Base-by-base conservation (phyloP, 2,797 vertebrate genomes). In the Paratrypauchen microcephalus region DNA sequence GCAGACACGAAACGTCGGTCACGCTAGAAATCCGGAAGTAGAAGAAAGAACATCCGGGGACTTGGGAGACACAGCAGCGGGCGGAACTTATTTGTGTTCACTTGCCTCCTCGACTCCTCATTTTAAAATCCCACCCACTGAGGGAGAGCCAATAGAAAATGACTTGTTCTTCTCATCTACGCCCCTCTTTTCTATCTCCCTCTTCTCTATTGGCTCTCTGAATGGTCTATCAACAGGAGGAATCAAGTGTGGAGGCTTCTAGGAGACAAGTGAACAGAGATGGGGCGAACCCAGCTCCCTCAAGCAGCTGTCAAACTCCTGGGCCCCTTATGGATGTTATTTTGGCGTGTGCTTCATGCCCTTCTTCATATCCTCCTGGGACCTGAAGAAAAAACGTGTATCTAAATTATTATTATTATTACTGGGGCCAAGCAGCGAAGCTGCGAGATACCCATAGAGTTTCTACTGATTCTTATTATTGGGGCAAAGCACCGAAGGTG, bases 1-100 rank as follows among this genome's bases (percentile, higher is more conserved):
- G 89, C 12, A 94, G 94, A 95, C 94, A 92, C 94, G 94, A 95
- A 95, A 95, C 94, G 93, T 90, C 75, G 88, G 91, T 88, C 93
- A 92, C 94, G 94, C 94, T 93, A 72, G 48, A 70, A 81, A 75
- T 91, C 83, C 85, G 82, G 86, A 85, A 87, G 87, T 84, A 84
- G 83, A 74, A 23, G 59, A 18, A 55, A 69, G 69, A 0, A 48
- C n/a, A 23, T 70, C 66, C 73, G 69, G 76, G 76, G 66, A 0
- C 41, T 19, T 19, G 73, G 0, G 24, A n/a, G 12, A 50, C 6
- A 18, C 3, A 13, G 28, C 36, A 1, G n/a, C n/a, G 6, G 47
- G 16, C 0, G 47, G 5, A 6, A 19, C 47, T 6, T 5, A 48
- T 48, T 48, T 48, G 16, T 48, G 47, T 48, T 41, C 39, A 41